Conservation (phyloP, 2,888 invertebrate genomes). For the Nephrocerus scutellatus region DNA sequence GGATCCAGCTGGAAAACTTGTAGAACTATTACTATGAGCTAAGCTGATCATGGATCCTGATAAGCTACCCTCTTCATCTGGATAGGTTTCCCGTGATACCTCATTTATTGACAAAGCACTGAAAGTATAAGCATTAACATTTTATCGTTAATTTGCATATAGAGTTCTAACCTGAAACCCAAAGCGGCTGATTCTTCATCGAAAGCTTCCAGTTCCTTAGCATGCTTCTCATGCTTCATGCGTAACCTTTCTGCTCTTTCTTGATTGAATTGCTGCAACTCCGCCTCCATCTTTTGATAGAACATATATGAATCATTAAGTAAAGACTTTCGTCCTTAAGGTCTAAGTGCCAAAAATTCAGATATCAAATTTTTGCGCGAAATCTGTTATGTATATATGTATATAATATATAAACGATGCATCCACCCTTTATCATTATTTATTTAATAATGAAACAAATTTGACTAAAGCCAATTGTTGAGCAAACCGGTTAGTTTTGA, state of each 20-base stretch:
- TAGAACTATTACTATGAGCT: constrained; percentile 91
- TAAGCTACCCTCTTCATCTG: constrained; percentile 84
- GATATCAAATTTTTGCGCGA: no score
- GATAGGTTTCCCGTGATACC: constrained; percentile 81
- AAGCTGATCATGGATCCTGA: constrained; percentile 93
- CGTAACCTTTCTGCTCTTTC: constrained; percentile 87
- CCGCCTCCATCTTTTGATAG: constrained; percentile 96
- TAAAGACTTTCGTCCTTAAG: no score
- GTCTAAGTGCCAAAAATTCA: no score
- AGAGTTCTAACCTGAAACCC: constrained; percentile 75
- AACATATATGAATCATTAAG: no score
- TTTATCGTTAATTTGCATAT: constrained; percentile 2
- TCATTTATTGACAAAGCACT: constrained; percentile 88
- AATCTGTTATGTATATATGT: no score
- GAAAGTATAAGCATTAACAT: constrained; percentile 33
- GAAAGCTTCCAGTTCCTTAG: constrained; percentile 84
- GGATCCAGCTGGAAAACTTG: constrained; percentile 80
- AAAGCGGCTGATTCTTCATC: constrained; percentile 89
- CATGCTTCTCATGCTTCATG: constrained; percentile 82
- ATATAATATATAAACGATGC: no score
- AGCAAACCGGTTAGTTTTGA: no score
- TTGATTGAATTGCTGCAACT: constrained; percentile 82
- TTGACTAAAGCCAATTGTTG: no score
- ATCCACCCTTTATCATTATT: no score
- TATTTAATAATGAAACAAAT: no score